Evolutionary conservation across 2,113 vertebrate species (phyloP), one percentile per base, ranked within the genome.

Genomic region (Marmota flaviventris): DNA sequence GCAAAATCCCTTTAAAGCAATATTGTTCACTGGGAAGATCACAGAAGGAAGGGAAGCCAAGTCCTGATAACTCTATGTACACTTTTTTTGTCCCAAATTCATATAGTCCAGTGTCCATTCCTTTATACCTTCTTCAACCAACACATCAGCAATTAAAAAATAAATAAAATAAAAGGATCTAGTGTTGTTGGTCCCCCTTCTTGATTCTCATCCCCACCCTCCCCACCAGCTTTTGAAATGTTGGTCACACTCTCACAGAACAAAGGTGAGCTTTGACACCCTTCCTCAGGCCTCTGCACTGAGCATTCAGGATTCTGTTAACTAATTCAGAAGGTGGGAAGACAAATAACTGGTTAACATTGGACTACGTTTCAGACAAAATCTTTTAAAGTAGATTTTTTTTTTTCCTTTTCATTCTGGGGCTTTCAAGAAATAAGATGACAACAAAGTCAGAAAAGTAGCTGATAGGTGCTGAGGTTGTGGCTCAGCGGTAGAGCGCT

Each of bases 381-480:
- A 29, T 85, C 81, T 93, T 93, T 45, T 61, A 87, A 92, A 90
- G 51, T 32, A 39, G 14, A 17, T 69, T 53, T 83, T 20, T 6
- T 18, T 32, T 56, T 20, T 90, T 63, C 20, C 2, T 18, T n/a
- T 32, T 56, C 79, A 58, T 63, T 81, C 70, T 58, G 45, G 73
- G 18, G 58, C 51, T 93, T 95, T 89, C 65, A 79, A 83, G 51
- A 69, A 92, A 93, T 37, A 92, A 94, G 56, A 79, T n/a, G 17
- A 22, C 39, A 67, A 70, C 24, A 53, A 69, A 79, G 72, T 27
- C 70, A 51, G 34, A 70, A 75, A 34, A 14, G 29, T 90, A 78
- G 53, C 8, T 95, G 72, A 79, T 7, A 65, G 48, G 45, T 8
- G 45, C 45, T 8, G 45, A 8, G 8, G 45, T 45, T 45, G 45